phyloP scores from a whole-genome alignment of 2,113 vertebrate species.

The Oceanites oceanicus region DNA sequence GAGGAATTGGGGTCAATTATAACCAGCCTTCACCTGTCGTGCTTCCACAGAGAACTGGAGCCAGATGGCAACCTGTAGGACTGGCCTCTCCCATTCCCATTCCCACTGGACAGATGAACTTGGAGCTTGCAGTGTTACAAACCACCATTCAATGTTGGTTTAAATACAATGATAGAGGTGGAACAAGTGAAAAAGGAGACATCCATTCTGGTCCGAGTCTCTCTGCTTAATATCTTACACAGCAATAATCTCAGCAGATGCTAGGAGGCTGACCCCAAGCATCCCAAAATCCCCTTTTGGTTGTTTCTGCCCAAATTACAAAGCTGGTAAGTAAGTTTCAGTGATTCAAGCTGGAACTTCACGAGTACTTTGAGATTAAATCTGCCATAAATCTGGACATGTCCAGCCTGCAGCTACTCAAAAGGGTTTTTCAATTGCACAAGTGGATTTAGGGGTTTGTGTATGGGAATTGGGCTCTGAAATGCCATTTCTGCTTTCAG shows the following conservation, averaged over 20 bases:
- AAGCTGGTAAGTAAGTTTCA: not conserved
- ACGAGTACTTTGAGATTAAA: not conserved
- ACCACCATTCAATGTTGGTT: accelerated
- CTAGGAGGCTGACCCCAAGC: not conserved
- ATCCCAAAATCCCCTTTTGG: not conserved
- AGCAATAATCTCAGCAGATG: not conserved
- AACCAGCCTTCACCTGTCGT: constrained; percentile 49
- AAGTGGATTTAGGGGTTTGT: not conserved
- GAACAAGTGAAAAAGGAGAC: not conserved
- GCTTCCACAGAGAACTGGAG: constrained; percentile 34
- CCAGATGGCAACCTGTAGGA: constrained; percentile 69
- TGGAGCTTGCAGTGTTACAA: not conserved
- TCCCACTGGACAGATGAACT: not conserved
- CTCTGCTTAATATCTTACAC: not conserved
- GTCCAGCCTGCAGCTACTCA: not conserved
- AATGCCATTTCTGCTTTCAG: not conserved
- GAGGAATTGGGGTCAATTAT: constrained; percentile 88
- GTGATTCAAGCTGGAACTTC: not conserved
- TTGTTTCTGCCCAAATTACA: not conserved
- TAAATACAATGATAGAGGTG: not conserved
- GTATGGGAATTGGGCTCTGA: not conserved
- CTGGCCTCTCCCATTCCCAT: not conserved
- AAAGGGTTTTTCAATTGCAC: not conserved
- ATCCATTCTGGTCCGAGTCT: not conserved
- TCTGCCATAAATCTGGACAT: not conserved